phyloP scores from a whole-genome alignment of 2,888 invertebrate species.

The Meloe dianella region DNA sequence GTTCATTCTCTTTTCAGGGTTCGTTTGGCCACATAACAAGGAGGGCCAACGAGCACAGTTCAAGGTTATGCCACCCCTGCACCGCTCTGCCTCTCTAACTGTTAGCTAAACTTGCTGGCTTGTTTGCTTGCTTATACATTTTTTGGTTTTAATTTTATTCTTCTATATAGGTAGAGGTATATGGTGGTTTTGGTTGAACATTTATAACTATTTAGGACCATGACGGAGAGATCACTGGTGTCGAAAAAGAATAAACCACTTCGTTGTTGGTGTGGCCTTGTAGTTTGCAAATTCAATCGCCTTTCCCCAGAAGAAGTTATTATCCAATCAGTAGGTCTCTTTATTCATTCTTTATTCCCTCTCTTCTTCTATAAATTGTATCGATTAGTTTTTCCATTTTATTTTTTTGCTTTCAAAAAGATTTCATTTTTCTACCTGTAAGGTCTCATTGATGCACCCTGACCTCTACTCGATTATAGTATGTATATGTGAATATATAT shows the following conservation, averaged over 20 bases:
- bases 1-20: constrained; percentile 12
- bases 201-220: background rate
- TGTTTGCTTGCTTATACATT: background rate
- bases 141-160: background rate
- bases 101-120: constrained; percentile 6
- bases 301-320: background rate
- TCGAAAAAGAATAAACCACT: background rate
- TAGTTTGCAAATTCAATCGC: background rate
- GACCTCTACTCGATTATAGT: background rate
- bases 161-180: background rate
- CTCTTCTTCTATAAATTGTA: background rate
- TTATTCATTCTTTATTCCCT: background rate
- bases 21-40: constrained; percentile 13
- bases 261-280: background rate
- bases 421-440: background rate
- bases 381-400: background rate
- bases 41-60: constrained; percentile 43
- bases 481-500: background rate
- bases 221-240: background rate
- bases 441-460: background rate
- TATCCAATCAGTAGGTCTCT: background rate
- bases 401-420: background rate
- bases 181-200: background rate
- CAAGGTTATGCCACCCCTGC: constrained; percentile 58
- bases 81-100: constrained; percentile 20